Conservation (phyloP, 2,888 invertebrate species). For the Cheilosia vulpina region DNA sequence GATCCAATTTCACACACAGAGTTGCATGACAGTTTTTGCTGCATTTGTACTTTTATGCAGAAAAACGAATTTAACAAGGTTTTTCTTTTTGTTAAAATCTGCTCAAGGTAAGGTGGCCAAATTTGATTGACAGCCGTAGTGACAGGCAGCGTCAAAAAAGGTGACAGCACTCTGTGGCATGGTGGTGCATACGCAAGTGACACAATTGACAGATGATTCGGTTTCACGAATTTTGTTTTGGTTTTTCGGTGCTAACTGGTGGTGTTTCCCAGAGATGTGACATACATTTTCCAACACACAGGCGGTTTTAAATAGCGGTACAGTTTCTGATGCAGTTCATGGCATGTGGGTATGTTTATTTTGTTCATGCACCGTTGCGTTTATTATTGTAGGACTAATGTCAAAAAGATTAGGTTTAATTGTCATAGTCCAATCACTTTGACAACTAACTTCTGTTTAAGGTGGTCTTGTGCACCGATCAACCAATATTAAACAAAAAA, state of each 20-base stretch:
- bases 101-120: slow-evolving; percentile 63
- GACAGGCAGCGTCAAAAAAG: slow-evolving; percentile 61
- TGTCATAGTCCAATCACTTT: background rate
- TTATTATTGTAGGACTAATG: too few relatives aligned
- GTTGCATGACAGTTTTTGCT: slow-evolving; percentile 44
- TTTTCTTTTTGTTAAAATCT: slow-evolving; percentile 14
- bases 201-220: slow-evolving; percentile 66
- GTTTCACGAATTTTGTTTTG: slow-evolving; percentile 43
- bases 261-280: background rate
- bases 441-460: background rate
- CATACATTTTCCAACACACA: background rate
- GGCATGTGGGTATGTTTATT: background rate
- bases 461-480: too few relatives aligned
- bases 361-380: too few relatives aligned
- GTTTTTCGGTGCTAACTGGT: background rate
- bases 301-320: background rate
- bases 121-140: slow-evolving; percentile 68
- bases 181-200: slow-evolving; percentile 36
- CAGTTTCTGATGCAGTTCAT: background rate
- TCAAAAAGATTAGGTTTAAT: too few relatives aligned
- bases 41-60: background rate
- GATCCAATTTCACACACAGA: slow-evolving; percentile 68
- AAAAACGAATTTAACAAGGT: slow-evolving; percentile 12
- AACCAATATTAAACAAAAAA: background rate
- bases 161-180: slow-evolving; percentile 59